Conservation (phyloP, 1,140 invertebrate species). For the Pseudoatta argentina region DNA sequence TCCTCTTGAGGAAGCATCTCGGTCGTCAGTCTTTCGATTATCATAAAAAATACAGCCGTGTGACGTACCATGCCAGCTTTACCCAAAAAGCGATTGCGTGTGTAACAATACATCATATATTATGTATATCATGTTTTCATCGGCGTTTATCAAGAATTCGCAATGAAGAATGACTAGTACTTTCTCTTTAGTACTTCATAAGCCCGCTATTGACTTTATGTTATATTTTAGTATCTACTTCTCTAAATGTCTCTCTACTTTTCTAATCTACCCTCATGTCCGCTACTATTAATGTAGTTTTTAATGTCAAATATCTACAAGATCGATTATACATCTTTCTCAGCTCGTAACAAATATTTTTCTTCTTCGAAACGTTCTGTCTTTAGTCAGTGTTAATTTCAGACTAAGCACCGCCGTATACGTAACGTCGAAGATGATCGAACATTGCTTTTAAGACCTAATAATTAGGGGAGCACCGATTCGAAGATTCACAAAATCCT, state of each 20-base stretch:
- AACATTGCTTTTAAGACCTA: slow-evolving; percentile 8
- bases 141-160: slow-evolving; percentile 40
- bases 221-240: slow-evolving; percentile 64
- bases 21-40: slow-evolving; percentile 72
- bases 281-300: slow-evolving; percentile 21
- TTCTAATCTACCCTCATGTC: slow-evolving; percentile 54
- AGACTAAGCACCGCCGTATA: neutral
- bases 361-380: neutral
- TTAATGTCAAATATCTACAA: slow-evolving; percentile 50
- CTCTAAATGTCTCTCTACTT: slow-evolving; percentile 66
- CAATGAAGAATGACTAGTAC: slow-evolving; percentile 75
- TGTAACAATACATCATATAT: slow-evolving; percentile 61
- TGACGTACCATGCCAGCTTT: slow-evolving; percentile 47
- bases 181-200: slow-evolving; percentile 72
- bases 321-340: slow-evolving; percentile 29
- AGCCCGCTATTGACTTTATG: slow-evolving; percentile 69
- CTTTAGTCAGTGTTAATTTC: neutral
- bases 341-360: neutral
- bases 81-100: slow-evolving; percentile 65
- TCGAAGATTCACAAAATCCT: slow-evolving; percentile 2
- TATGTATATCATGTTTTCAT: slow-evolving; percentile 60
- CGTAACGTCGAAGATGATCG: slow-evolving; percentile 19
- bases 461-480: neutral
- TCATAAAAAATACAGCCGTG: slow-evolving; percentile 65
- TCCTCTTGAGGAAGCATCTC: slow-evolving; percentile 50